Evolutionary conservation across 2,888 invertebrate species (phyloP).

Genomic region (Drosophila tanythrix): DNA sequence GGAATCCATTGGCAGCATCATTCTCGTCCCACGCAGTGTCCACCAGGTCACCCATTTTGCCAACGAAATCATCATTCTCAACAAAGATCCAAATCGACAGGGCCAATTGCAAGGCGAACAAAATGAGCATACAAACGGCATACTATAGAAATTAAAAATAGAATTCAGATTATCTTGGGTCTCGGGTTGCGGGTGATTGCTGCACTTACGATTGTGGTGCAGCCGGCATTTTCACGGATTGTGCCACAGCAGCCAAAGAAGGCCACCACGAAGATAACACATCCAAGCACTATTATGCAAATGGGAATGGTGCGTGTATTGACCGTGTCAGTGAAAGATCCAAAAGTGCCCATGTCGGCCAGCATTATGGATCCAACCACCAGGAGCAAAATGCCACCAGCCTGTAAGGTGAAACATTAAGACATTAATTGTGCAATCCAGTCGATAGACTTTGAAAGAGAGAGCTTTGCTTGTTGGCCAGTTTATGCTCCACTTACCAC

Average conservation of each 20-base stretch:
- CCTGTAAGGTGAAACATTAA: conserved; percentile 85
- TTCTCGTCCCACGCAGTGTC: conserved; percentile 82
- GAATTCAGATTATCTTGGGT: not conserved
- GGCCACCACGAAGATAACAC: conserved; percentile 91
- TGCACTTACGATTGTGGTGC: conserved; percentile 90
- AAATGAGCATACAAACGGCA: conserved; percentile 89
- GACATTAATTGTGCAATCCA: not conserved
- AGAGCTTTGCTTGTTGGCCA: not conserved
- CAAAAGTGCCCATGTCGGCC: conserved; percentile 86
- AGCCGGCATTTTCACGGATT: conserved; percentile 93
- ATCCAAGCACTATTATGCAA: conserved; percentile 89
- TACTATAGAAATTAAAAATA: conserved; percentile 86
- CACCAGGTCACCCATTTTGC: conserved; percentile 86
- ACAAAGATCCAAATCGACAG: conserved; percentile 89
- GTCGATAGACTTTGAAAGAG: not conserved
- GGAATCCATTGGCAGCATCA: conserved; percentile 59
- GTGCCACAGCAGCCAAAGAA: conserved; percentile 97
- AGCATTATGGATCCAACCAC: conserved; percentile 89
- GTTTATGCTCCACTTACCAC: conserved; percentile 70
- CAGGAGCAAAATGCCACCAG: conserved; percentile 89
- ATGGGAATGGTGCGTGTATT: conserved; percentile 87
- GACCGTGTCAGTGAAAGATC: conserved; percentile 84
- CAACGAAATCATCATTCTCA: conserved; percentile 86
- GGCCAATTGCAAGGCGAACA: conserved; percentile 90
- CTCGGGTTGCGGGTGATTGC: too few species aligned